Evolutionary conservation across 2,888 invertebrate genomes (phyloP).

Genomic region (Drosophila eohydei): DNA sequence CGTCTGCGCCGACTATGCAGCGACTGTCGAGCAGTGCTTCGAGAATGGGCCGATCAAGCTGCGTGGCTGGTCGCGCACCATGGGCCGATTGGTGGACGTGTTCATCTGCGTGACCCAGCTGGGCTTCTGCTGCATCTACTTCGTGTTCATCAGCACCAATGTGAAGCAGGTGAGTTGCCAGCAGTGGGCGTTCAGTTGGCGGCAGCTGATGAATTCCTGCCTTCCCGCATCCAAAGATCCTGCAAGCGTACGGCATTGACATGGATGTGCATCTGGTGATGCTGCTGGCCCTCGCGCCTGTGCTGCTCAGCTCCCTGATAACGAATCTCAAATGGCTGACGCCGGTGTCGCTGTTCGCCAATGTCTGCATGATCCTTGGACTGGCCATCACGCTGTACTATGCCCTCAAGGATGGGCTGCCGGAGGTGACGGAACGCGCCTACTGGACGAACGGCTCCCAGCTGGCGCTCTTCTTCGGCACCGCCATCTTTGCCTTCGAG

Average conservation of each 20-base stretch:
- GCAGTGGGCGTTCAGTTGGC: background rate
- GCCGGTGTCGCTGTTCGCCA: slow-evolving; percentile 95
- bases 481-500: slow-evolving; percentile 98
- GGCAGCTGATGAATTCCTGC: background rate
- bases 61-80: slow-evolving; percentile 87
- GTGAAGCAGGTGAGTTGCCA: slow-evolving; percentile 88
- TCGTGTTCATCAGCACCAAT: slow-evolving; percentile 96
- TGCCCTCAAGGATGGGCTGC: slow-evolving; percentile 92
- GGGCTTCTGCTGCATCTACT: slow-evolving; percentile 99
- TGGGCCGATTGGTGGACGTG: slow-evolving; percentile 91
- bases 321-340: slow-evolving; percentile 94
- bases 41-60: slow-evolving; percentile 89
- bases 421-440: slow-evolving; percentile 86
- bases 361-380: slow-evolving; percentile 92
- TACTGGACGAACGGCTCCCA: slow-evolving; percentile 87
- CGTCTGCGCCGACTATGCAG: slow-evolving; percentile 90
- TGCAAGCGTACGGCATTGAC: slow-evolving; percentile 87
- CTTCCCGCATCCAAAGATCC: slow-evolving; percentile 86
- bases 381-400: slow-evolving; percentile 95
- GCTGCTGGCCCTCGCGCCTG: slow-evolving; percentile 89
- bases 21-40: slow-evolving; percentile 93
- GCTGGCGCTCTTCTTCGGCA: slow-evolving; percentile 97
- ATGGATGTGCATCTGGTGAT: slow-evolving; percentile 88
- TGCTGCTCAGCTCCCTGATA: slow-evolving; percentile 91
- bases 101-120: slow-evolving; percentile 98